Evolutionary conservation across 2,113 vertebrate genomes (phyloP).

Genomic region (Hassar affinis): DNA sequence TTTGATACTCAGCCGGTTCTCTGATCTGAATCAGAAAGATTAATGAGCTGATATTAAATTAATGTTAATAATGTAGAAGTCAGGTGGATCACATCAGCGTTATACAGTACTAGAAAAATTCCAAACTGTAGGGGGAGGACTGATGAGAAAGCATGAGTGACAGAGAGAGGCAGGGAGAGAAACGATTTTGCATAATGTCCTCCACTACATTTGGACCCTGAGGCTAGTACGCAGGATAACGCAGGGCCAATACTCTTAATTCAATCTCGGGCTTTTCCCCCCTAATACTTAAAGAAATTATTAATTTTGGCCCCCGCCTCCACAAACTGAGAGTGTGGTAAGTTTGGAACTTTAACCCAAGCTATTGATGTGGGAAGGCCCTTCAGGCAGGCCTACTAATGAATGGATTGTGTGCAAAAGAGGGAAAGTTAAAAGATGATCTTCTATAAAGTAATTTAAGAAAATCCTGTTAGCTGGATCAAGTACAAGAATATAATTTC

Average conservation of each 20-base stretch:
- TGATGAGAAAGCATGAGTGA: conserved; percentile 48
- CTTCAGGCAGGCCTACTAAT: conserved; percentile 99
- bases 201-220: conserved; percentile 93
- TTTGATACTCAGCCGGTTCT: conserved; percentile 61
- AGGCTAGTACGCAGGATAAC: conserved; percentile 97
- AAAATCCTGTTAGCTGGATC: conserved; percentile 99
- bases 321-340: conserved; percentile 93
- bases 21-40: conserved; percentile 55
- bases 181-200: conserved; percentile 98
- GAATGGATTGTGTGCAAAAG: conserved; percentile 98
- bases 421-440: conserved; percentile 99
- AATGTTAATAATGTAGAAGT: conserved; percentile 44
- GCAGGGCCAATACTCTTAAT: conserved; percentile 99
- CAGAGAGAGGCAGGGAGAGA: conserved; percentile 47
- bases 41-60: conserved; percentile 29
- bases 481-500: conserved; percentile 99
- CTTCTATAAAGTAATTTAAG: conserved; percentile 99
- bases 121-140: conserved; percentile 24
- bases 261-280: conserved; percentile 98
- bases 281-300: conserved; percentile 99
- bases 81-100: not conserved
- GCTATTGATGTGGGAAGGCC: conserved; percentile 92
- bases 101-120: conserved; percentile 20
- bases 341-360: conserved; percentile 99
- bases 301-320: conserved; percentile 85